Conservation (phyloP, 2,888 invertebrate genomes). For the Crematogaster levior region DNA sequence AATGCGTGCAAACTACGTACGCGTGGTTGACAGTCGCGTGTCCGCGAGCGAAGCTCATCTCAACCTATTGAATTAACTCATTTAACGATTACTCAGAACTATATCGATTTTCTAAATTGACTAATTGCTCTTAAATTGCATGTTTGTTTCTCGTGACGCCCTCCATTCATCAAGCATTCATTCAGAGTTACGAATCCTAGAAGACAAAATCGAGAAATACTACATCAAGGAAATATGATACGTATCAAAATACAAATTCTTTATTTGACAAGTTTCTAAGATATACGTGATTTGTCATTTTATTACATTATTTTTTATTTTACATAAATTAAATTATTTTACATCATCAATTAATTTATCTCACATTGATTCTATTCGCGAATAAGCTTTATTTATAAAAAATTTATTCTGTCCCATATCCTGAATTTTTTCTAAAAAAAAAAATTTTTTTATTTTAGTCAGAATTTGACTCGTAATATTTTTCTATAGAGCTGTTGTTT, state of each 20-base stretch:
- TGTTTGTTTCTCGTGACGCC: not conserved
- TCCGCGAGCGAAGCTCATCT: not conserved
- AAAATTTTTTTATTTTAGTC: not conserved
- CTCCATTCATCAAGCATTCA: not conserved
- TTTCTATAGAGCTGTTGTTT: too few relatives aligned
- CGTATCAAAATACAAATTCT: not conserved
- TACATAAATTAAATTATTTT: not conserved
- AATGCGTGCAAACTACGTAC: not conserved
- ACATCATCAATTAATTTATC: too few relatives aligned
- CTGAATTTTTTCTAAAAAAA: not conserved
- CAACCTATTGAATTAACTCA: not conserved
- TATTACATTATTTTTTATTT: not conserved
- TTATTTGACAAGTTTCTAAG: not conserved
- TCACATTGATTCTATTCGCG: too few relatives aligned
- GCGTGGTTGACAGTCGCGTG: slow-evolving; percentile 14
- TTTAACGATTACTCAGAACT: not conserved
- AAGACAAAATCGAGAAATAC: not conserved
- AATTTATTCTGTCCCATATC: not conserved
- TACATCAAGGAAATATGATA: not conserved
- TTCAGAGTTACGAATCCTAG: not conserved
- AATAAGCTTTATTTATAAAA: not conserved
- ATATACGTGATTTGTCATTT: not conserved
- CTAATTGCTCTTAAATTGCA: slow-evolving; percentile 6
- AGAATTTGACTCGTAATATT: not conserved
- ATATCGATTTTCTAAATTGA: not conserved